A percentile compares a stretch with the other conserved stretches of the same genome.
phyloP scores from a whole-genome alignment of 1,140 invertebrate species.

The Drosophila sp. region DNA sequence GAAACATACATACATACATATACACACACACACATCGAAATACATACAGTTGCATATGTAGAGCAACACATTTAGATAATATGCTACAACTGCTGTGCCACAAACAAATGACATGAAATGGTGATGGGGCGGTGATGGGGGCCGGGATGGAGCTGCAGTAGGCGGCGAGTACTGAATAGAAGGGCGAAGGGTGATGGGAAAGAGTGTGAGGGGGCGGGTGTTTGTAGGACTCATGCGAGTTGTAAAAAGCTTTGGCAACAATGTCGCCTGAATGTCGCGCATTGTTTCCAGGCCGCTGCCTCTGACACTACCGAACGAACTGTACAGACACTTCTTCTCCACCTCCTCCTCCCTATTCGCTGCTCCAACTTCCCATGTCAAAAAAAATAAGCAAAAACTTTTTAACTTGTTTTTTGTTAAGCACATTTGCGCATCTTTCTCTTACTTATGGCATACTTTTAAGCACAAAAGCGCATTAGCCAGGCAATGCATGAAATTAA shows the following conservation, averaged over 20 bases:
- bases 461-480: conserved; percentile 77
- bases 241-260: conserved; percentile 81
- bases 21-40: conserved; percentile 30
- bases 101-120: conserved; percentile 67
- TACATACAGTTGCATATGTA: conserved; percentile 56
- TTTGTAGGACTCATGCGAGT: conserved; percentile 65
- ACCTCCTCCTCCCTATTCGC: background rate
- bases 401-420: conserved; percentile 61
- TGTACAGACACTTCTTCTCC: conserved; percentile 27
- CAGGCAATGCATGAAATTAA: conserved; percentile 80
- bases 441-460: conserved; percentile 77
- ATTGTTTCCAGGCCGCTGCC: conserved; percentile 78
- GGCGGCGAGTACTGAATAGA: too few relatives aligned
- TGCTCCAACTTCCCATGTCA: background rate
- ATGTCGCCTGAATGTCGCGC: conserved; percentile 80
- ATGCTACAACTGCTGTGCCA: conserved; percentile 78
- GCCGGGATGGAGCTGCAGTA: too few relatives aligned
- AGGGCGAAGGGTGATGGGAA: background rate
- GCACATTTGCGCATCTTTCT: conserved; percentile 72
- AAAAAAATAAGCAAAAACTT: background rate
- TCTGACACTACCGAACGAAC: conserved; percentile 61
- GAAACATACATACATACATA: conserved; percentile 39
- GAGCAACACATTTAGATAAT: conserved; percentile 81
- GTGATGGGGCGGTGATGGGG: background rate
- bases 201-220: background rate